Evolutionary conservation across 2,113 vertebrate species (phyloP).

Genomic region (Atherinomorus stipes): DNA sequence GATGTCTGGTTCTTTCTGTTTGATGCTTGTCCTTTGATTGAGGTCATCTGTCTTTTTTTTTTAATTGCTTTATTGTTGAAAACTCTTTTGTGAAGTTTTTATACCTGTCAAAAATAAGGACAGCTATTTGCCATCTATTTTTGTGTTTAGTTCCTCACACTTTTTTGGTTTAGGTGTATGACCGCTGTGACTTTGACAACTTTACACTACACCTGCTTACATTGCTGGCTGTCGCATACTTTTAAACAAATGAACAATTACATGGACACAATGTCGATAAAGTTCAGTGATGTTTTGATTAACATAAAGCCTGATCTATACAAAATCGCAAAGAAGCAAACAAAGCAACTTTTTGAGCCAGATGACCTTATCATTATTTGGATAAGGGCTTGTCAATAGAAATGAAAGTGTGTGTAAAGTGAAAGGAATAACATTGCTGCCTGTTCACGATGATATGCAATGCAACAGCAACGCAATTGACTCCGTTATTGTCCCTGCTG

Average conservation of each 20-base stretch:
- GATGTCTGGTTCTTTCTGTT: constrained; percentile 44
- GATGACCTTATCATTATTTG: neutral
- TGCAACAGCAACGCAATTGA: neutral
- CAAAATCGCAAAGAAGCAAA: constrained; percentile 15
- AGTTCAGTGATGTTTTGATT: constrained; percentile 9
- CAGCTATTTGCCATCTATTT: neutral
- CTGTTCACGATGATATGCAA: constrained; percentile 7
- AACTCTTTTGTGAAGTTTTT: constrained; percentile 3
- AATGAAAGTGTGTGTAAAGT: constrained; percentile 2
- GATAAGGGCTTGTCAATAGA: constrained; percentile 19
- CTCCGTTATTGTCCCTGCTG: constrained; percentile 10
- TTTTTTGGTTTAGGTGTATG: neutral
- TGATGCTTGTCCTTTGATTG: constrained; percentile 37
- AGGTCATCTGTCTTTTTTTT: constrained; percentile 31
- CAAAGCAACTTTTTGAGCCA: neutral
- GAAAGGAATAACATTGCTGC: constrained; percentile 13
- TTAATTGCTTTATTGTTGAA: constrained; percentile 17
- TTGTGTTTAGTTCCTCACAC: neutral
- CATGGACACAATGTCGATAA: constrained; percentile 21
- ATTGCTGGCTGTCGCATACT: constrained; percentile 1
- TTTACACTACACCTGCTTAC: constrained; percentile 31
- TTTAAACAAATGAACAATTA: constrained; percentile 4
- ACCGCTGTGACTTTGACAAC: constrained; percentile 37
- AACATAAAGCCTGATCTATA: constrained; percentile 3
- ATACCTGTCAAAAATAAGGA: constrained; percentile 12